phyloP scores from a whole-genome alignment of 2,113 vertebrate species.

The Cyprinodon brontotheroides region DNA sequence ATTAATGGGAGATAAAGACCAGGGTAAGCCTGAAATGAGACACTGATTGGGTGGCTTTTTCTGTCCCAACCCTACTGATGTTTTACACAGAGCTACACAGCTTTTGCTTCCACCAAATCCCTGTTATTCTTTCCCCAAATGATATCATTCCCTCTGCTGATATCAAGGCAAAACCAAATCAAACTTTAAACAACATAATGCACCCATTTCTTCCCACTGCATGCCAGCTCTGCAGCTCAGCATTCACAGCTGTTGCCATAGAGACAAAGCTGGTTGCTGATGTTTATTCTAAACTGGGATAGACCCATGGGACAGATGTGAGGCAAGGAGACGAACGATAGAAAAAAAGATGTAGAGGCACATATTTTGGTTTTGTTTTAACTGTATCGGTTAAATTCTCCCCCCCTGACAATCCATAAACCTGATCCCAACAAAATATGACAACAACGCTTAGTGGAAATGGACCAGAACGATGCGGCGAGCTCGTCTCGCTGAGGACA shows the following conservation, averaged over 20 bases:
- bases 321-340: conserved; percentile 33
- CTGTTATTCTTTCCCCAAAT: neutral
- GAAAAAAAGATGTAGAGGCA: conserved; percentile 23
- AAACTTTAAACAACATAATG: neutral
- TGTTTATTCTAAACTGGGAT: conserved; percentile 76
- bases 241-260: conserved; percentile 74
- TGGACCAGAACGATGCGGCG: conserved; percentile 1
- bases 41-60: conserved; percentile 47
- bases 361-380: neutral
- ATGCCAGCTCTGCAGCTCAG: conserved; percentile 25
- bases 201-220: conserved; percentile 5
- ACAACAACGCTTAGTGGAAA: conserved; percentile 9
- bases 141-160: neutral
- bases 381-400: conserved; percentile 9
- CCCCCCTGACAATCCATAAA: neutral
- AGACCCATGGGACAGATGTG: conserved; percentile 65
- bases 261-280: conserved; percentile 69
- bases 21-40: conserved; percentile 44
- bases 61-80: conserved; percentile 44
- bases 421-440: neutral
- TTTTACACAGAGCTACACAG: neutral
- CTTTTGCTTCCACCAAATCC: neutral
- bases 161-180: neutral
- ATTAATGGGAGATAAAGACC: conserved; percentile 42
- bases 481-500: conserved; percentile 3